Base-by-base conservation (phyloP, 2,888 invertebrate genomes). In the Nomada flava region DNA sequence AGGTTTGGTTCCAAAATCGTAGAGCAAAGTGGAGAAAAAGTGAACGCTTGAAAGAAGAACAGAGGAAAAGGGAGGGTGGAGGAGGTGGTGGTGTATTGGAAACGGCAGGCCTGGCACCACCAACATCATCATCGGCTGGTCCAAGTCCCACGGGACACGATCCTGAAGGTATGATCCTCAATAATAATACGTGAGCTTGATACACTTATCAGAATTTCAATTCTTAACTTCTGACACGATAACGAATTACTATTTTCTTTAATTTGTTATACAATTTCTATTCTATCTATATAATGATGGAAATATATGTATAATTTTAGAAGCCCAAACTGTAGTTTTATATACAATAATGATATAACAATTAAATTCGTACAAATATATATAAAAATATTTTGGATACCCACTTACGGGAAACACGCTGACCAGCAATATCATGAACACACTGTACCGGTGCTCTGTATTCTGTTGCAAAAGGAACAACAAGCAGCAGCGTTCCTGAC, bases 1-100 rank as follows among this genome's bases (percentile, higher is more conserved):
- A 98, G 98, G 98, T 98, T 50, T 98, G 98, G 98, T 98, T 98
- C 93, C 98, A 98, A 95, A 98, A 98, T 92, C 95, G 98, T 60
- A 95, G 98, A 78, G 98, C 98, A 57, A 98, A 98, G 94, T 98
- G 98, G 98, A 95, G 98, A 82, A 98, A 98, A 94, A 98, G 98
- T 63, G 98, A 98, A 94, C 95, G 98, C 50, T 95, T 98, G 92
- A 98, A 98, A 95, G 98, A 98, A 92, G 98, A 98, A 91, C 98
- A 98, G 93, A 95, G 98, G 81, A 98, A 97, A 92, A 95, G 97
- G 68, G 97, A 97, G 90, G 97, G 97, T 18, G 95, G 95, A 68
- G 96, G 29, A 2, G 96, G 23, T 2, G 80, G 85, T 63, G 84
- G 85, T 23, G 75, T 75, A 62, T 77, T 89, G 67, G 88, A 91